Evolutionary conservation across 2,797 vertebrate genomes (phyloP).

Genomic region (Megaceryle alcyon): DNA sequence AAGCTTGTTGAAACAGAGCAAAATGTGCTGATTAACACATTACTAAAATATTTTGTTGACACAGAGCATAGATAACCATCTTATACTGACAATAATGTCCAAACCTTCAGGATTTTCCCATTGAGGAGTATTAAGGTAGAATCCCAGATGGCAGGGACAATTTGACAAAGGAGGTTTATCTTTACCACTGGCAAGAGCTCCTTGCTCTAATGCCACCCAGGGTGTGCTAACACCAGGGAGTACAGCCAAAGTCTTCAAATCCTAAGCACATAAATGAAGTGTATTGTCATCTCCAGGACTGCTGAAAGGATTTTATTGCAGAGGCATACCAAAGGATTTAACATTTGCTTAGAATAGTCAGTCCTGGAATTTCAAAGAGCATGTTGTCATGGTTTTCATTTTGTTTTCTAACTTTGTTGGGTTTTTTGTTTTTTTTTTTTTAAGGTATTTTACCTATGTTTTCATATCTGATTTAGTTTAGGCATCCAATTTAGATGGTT

Average conservation of each 20-base stretch:
- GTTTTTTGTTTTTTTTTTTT: no score
- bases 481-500: neutral
- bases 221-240: no score
- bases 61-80: accelerated
- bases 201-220: neutral
- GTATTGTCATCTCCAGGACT: neutral
- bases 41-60: neutral
- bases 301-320: neutral
- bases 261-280: neutral
- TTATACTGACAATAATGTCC: neutral
- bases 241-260: neutral
- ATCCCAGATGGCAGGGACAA: neutral
- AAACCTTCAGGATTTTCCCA: neutral
- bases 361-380: neutral
- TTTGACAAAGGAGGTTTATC: neutral
- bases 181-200: neutral
- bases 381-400: neutral
- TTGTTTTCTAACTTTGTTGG: neutral
- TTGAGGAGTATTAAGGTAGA: neutral
- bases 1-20: neutral
- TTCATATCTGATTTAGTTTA: neutral
- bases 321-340: neutral
- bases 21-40: neutral
- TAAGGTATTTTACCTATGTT: neutral
- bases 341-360: neutral